Evolutionary conservation across 2,113 vertebrate species (phyloP).

Genomic region (Gambusia affinis): DNA sequence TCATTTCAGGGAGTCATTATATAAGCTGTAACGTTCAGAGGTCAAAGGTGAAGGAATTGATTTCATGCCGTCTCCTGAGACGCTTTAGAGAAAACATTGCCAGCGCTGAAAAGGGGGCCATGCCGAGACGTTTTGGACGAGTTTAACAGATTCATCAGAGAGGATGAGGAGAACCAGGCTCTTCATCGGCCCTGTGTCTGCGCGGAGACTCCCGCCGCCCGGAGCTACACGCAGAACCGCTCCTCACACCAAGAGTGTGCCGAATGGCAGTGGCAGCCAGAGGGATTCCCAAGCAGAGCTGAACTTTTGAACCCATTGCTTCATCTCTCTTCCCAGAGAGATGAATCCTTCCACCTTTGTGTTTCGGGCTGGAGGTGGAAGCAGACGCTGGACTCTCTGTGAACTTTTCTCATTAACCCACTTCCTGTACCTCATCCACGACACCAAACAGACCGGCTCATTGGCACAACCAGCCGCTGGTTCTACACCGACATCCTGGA

Average conservation of each 20-base stretch:
- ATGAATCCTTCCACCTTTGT: slow-evolving; percentile 68
- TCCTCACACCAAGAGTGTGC: slow-evolving; percentile 66
- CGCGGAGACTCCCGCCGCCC: slow-evolving; percentile 64
- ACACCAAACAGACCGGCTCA: neutral
- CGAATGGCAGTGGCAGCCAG: slow-evolving; percentile 78
- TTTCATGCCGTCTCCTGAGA: slow-evolving; percentile 74
- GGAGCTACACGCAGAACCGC: slow-evolving; percentile 54
- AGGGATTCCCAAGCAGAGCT: slow-evolving; percentile 70
- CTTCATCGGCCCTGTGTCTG: slow-evolving; percentile 54
- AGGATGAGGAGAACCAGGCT: slow-evolving; percentile 46
- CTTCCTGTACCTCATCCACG: slow-evolving; percentile 42
- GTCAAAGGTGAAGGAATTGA: slow-evolving; percentile 74
- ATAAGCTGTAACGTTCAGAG: slow-evolving; percentile 47
- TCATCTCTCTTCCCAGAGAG: slow-evolving; percentile 66
- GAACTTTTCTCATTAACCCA: slow-evolving; percentile 83
- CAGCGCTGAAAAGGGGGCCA: slow-evolving; percentile 56
- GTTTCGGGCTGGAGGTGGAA: slow-evolving; percentile 64
- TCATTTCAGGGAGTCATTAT: slow-evolving; percentile 26
- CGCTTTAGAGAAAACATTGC: slow-evolving; percentile 63
- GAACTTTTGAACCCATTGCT: slow-evolving; percentile 84
- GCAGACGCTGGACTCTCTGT: slow-evolving; percentile 80
- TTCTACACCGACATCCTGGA: neutral
- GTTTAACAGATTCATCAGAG: slow-evolving; percentile 65
- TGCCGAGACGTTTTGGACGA: slow-evolving; percentile 48
- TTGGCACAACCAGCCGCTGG: neutral